phyloP scores from a whole-genome alignment of 92 coral and sea anemone genomes.

The Chrysogorgia sp. region DNA sequence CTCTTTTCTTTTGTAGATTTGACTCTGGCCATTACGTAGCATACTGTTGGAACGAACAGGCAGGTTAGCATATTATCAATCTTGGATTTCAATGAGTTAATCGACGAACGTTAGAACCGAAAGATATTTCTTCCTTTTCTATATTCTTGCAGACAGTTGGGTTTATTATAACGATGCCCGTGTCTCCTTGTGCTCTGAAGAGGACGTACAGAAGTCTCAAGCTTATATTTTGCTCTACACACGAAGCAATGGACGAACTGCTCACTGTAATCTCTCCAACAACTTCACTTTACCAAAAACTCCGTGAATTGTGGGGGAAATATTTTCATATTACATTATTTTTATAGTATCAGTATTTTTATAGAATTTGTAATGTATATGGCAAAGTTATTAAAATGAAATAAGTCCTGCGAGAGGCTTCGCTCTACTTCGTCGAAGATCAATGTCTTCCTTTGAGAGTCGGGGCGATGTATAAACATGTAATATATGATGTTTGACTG shows the following conservation, averaged over 20 bases:
- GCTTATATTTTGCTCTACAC: constrained; percentile 42
- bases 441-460: too few relatives aligned
- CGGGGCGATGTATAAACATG: too few relatives aligned
- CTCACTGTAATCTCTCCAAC: constrained; percentile 1
- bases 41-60: constrained; percentile 46
- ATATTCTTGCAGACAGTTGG: constrained; percentile 32
- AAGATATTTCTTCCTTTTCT: too few relatives aligned
- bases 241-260: constrained; percentile 33
- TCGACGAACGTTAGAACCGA: not conserved
- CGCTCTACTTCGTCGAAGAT: too few relatives aligned
- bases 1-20: constrained; percentile 14
- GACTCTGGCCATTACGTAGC: constrained; percentile 42
- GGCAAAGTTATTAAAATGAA: too few relatives aligned
- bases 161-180: constrained; percentile 37
- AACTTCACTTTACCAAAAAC: constrained; percentile 22
- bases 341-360: too few relatives aligned
- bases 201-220: constrained; percentile 28
- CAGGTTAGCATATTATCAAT: constrained; percentile 6
- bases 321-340: not conserved
- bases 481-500: too few relatives aligned
- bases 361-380: too few relatives aligned
- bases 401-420: too few relatives aligned
- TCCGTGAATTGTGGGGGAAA: constrained; percentile 4
- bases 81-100: not conserved
- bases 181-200: constrained; percentile 19